Evolutionary conservation across 2,888 invertebrate genomes (phyloP).

Genomic region (Heliconius charithonia): DNA sequence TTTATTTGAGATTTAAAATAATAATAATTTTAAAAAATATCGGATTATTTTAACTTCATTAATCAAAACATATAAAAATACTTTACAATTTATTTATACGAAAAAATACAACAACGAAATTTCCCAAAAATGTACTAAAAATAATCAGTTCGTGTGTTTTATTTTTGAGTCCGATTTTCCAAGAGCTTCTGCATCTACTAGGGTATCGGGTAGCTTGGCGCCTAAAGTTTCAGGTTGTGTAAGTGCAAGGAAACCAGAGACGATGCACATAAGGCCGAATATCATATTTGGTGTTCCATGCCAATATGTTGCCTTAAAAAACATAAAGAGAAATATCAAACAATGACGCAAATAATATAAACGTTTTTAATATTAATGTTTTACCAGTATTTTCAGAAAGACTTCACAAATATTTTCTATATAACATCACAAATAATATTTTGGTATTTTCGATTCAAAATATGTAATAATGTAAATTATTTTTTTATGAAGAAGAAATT

Average conservation of each 20-base stretch:
- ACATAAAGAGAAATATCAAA: background rate
- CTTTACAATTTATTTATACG: too few relatives aligned
- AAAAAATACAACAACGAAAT: background rate
- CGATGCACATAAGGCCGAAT: constrained; percentile 80
- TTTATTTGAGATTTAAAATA: too few relatives aligned
- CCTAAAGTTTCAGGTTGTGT: constrained; percentile 85
- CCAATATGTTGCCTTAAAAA: constrained; percentile 65
- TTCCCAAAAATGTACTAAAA: background rate
- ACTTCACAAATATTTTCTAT: background rate
- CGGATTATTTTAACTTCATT: background rate
- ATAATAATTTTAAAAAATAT: too few relatives aligned
- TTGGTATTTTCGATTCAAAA: too few relatives aligned
- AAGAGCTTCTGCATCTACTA: constrained; percentile 79
- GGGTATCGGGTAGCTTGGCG: constrained; percentile 83
- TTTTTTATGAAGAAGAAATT: too few relatives aligned
- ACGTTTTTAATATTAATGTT: too few relatives aligned
- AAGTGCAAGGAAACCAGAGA: constrained; percentile 75
- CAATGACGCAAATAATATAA: background rate
- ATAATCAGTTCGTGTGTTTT: background rate
- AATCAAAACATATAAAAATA: too few relatives aligned
- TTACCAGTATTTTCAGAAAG: too few relatives aligned
- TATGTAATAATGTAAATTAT: too few relatives aligned
- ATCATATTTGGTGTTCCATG: constrained; percentile 78
- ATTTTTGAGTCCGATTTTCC: constrained; percentile 45
- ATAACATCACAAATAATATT: background rate